These are phyloP conservation scores for Achlya flavicornis DNA, from an alignment of 2,888 invertebrate species.

Conservation along the genomic window DNA sequence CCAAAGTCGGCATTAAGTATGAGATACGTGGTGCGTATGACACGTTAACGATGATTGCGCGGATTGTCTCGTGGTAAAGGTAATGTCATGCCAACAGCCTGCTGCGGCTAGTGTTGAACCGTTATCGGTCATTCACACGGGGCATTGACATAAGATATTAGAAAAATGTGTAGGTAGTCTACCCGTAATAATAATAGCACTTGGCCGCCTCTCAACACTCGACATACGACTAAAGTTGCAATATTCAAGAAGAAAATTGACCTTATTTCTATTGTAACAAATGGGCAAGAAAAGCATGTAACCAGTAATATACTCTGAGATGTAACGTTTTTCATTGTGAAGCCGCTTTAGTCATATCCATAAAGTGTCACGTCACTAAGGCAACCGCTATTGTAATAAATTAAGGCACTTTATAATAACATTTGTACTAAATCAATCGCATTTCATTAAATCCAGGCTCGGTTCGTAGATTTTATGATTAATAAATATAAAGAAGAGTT, in stretches of 20 bases:
- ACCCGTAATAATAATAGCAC: constrained; percentile 49
- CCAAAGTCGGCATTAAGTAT: no score
- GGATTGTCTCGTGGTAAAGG: constrained; percentile 15
- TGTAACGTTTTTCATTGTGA: background rate
- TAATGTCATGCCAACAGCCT: constrained; percentile 21
- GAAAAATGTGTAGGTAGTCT: constrained; percentile 43
- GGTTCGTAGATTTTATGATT: background rate
- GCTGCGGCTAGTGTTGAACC: constrained; percentile 36
- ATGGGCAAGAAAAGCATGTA: constrained; percentile 27
- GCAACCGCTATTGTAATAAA: background rate
- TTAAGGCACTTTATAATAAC: background rate
- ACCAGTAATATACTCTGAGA: no score
- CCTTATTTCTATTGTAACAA: constrained; percentile 44
- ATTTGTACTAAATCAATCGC: background rate
- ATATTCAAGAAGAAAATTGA: constrained; percentile 55
- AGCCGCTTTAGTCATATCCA: background rate
- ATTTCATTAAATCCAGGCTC: background rate
- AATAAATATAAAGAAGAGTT: no score
- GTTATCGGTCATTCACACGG: constrained; percentile 72
- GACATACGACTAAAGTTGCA: constrained; percentile 46
- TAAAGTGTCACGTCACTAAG: background rate
- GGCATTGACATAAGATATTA: constrained; percentile 34
- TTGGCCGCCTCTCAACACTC: constrained; percentile 66
- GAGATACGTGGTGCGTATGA: background rate
- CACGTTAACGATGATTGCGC: constrained; percentile 10